A percentile compares a stretch with the other conserved stretches of the same genome.
These are phyloP conservation scores for Burhinus oedicnemus DNA, from an alignment of 2,113 vertebrate genomes.

Conservation along the genomic window DNA sequence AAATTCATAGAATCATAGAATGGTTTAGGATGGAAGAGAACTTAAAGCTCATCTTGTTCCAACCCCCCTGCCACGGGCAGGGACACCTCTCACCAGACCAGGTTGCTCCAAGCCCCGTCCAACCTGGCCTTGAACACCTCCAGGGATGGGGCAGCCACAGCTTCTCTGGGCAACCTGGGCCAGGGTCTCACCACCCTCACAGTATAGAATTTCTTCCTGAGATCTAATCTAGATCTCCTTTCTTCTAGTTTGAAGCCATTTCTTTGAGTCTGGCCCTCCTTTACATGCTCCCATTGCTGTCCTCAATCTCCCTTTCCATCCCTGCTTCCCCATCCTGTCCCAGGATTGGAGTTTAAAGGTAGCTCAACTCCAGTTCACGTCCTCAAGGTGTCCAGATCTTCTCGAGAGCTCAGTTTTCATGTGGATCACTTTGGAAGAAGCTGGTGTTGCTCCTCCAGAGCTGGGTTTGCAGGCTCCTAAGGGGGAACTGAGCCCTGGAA, in stretches of 20 bases:
- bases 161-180: too few relatives aligned
- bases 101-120: too few relatives aligned
- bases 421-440: background rate
- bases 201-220: too few relatives aligned
- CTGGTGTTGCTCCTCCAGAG: background rate
- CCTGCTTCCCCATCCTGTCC: background rate
- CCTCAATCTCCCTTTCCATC: background rate
- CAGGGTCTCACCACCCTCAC: too few relatives aligned
- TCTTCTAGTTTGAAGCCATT: too few relatives aligned
- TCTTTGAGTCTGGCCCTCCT: background rate
- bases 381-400: background rate
- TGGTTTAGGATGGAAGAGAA: too few relatives aligned
- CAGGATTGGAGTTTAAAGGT: background rate
- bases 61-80: too few relatives aligned
- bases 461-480: background rate
- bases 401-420: background rate
- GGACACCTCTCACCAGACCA: too few relatives aligned
- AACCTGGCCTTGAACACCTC: too few relatives aligned
- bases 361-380: background rate
- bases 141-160: too few relatives aligned
- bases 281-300: background rate
- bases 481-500: background rate
- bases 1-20: background rate
- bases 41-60: too few relatives aligned
- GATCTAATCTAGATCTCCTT: too few relatives aligned